Evolutionary conservation across 2,797 vertebrate species (phyloP).

Genomic region (Sphenodon punctatus): DNA sequence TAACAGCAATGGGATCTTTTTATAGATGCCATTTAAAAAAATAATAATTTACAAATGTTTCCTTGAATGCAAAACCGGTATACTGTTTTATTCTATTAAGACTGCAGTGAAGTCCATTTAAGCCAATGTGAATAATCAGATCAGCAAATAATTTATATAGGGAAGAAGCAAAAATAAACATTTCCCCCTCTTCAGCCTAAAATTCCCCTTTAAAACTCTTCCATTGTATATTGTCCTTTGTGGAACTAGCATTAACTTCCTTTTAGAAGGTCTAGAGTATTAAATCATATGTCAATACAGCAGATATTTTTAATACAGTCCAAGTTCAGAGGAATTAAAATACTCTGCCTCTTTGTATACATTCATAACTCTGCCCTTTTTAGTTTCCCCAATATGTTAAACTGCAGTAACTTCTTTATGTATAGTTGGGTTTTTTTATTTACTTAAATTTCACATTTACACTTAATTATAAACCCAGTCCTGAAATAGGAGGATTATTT

Average conservation of each 20-base stretch:
- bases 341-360: conserved; percentile 41
- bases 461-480: conserved; percentile 71
- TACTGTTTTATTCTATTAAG: conserved; percentile 29
- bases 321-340: conserved; percentile 48
- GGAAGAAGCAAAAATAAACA: conserved; percentile 77
- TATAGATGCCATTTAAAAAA: not conserved
- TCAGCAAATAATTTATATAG: conserved; percentile 64
- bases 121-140: conserved; percentile 65
- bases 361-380: conserved; percentile 44
- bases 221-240: conserved; percentile 73
- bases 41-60: not conserved
- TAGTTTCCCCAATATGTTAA: conserved; percentile 56
- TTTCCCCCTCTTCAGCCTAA: conserved; percentile 62
- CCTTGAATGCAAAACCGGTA: conserved; percentile 39
- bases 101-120: conserved; percentile 54
- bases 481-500: conserved; percentile 69
- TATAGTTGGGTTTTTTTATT: conserved; percentile 31
- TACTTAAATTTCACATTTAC: conserved; percentile 54
- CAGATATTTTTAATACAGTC: conserved; percentile 44
- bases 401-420: conserved; percentile 33
- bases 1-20: conserved; percentile 16
- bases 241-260: conserved; percentile 67
- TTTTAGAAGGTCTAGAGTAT: conserved; percentile 63
- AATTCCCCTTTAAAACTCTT: conserved; percentile 63
- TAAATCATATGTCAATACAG: conserved; percentile 45